Conservation (phyloP, 2,113 vertebrate species). For the Azemiops feae region DNA sequence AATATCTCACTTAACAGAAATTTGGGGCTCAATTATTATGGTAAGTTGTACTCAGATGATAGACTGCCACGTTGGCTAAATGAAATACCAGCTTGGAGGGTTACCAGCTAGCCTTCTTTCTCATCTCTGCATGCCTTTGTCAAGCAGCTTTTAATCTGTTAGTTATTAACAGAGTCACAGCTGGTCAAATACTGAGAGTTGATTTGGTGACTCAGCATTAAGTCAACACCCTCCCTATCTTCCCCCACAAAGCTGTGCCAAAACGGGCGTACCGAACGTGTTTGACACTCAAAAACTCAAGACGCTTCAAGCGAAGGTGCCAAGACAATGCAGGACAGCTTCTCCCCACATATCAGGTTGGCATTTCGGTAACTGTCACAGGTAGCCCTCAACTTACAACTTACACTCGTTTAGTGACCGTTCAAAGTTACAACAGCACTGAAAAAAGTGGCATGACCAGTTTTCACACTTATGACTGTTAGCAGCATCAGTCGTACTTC, state of each 20-base stretch:
- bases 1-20: background rate
- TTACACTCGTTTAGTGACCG: too few species aligned
- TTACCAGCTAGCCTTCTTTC: background rate
- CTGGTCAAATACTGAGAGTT: slow-evolving; percentile 26
- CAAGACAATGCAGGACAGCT: background rate
- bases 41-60: background rate
- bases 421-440: too few species aligned
- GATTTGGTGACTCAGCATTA: slow-evolving; percentile 23
- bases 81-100: background rate
- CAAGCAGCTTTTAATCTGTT: background rate
- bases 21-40: background rate
- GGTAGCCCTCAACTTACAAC: too few species aligned
- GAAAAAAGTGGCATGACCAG: too few species aligned
- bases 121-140: background rate
- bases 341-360: background rate
- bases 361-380: background rate
- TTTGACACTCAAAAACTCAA: background rate
- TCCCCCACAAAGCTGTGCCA: background rate
- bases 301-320: background rate
- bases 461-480: too few species aligned
- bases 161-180: background rate
- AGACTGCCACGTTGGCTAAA: background rate
- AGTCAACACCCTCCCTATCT: background rate
- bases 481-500: too few species aligned
- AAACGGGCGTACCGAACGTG: background rate